Base-by-base conservation (phyloP, 2,888 invertebrate genomes). In the Drosophila monieri region DNA sequence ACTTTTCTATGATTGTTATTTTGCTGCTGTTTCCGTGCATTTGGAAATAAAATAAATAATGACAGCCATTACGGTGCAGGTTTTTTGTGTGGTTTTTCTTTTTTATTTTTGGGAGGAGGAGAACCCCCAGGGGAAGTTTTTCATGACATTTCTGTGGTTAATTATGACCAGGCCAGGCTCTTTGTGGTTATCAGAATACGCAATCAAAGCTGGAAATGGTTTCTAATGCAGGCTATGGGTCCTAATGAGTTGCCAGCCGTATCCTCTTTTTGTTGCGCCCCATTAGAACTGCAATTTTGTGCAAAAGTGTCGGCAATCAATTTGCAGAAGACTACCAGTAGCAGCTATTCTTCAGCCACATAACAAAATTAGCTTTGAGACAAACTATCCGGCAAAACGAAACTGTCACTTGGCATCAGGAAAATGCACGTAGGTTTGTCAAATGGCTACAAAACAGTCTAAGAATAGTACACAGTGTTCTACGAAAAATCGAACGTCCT, bases 41-140 rank as follows among this genome's bases (percentile, higher is more conserved):
- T 84, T 74, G 84, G 76, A 81, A 81, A 81, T 86, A 80, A 86
- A 83, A 86, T 84, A 86, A 78, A 84, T 83, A 86, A 86, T 86
- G 80, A 74, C 78, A 65, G 73, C 70, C 80, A 83, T 80, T 85
- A 79, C 73, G 74, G 67, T 73, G 81, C 85, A 78, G 52, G 75
- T 80, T 59, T 60, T 60, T 54, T 43, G 57, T 32, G 32, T 47
- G 35, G 10, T 3, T 15, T 32, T 6, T n/a, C n/a, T n/a, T n/a
- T n/a, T n/a, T n/a, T n/a, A n/a, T 5, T 23, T 23, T 4, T 4
- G 21, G 4, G 21, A 23, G 21, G 3, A 4, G 21, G 21, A 23
- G 10, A 35, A 12, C 15, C 61, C 43, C 23, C 18, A 41, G 44
- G 51, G 21, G 44, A 54, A 35, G 43, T 70, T 57, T 56, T 52